Evolutionary conservation across 1,140 invertebrate genomes (phyloP).

Genomic region (Panagrolaimus sp.): DNA sequence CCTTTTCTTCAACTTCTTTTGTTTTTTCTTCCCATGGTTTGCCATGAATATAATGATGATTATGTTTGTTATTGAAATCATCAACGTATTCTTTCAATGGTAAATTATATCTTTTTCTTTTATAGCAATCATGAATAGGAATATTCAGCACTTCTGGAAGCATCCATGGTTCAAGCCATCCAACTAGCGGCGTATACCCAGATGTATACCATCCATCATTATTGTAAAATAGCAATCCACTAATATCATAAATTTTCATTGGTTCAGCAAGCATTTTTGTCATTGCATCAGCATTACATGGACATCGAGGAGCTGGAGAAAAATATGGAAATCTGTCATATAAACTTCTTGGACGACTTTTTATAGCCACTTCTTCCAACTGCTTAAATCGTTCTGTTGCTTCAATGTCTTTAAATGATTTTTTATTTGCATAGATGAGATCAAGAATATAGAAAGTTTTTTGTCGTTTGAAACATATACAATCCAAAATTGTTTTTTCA

Average conservation of each 20-base stretch:
- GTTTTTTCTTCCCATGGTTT: not conserved
- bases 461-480: not conserved
- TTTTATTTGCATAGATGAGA: not conserved
- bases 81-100: not conserved
- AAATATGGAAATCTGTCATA: not conserved
- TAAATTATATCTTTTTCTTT: not conserved
- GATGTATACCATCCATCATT: not conserved
- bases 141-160: not conserved
- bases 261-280: not conserved
- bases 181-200: not conserved
- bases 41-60: slow-evolving; percentile 3
- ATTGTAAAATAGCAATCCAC: slow-evolving; percentile 3
- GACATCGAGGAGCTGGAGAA: not conserved
- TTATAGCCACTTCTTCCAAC: not conserved
- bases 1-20: too few relatives aligned
- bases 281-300: not conserved
- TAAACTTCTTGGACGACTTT: not conserved
- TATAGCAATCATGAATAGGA: not conserved
- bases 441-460: slow-evolving; percentile 17
- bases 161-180: slow-evolving; percentile 12
- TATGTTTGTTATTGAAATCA: not conserved
- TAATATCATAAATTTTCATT: not conserved
- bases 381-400: not conserved
- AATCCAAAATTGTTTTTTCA: not conserved
- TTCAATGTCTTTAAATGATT: not conserved